A percentile compares a stretch with the other conserved stretches of the same genome.
Evolutionary conservation across 2,797 vertebrate genomes (phyloP).

Genomic region (Syncerus caffer): DNA sequence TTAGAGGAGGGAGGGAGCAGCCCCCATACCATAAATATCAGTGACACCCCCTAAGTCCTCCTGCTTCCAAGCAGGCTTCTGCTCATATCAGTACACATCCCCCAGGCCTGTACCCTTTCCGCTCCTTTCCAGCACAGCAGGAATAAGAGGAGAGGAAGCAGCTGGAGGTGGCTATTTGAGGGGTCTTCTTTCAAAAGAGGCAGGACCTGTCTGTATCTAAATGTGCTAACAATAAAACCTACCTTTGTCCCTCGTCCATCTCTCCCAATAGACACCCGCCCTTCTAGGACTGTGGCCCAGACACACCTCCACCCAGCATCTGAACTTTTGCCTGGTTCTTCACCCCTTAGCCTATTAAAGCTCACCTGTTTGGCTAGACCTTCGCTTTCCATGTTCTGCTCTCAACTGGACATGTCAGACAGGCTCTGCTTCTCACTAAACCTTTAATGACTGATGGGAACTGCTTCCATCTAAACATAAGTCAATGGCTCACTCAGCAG

Average conservation of each 20-base stretch:
- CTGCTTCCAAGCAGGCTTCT: neutral
- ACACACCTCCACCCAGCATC: neutral
- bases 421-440: neutral
- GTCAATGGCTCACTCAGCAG: neutral
- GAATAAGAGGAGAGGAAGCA: neutral
- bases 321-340: neutral
- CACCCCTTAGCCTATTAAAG: neutral
- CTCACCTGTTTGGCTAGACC: neutral
- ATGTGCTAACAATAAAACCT: neutral
- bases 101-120: neutral
- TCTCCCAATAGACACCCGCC: neutral
- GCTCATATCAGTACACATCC: neutral
- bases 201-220: neutral
- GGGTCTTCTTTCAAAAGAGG: neutral
- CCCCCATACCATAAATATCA: conserved; percentile 31
- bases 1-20: neutral
- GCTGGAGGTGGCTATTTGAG: neutral
- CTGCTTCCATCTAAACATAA: neutral
- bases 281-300: neutral
- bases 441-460: neutral
- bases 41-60: neutral
- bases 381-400: neutral
- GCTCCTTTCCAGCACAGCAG: conserved; percentile 10
- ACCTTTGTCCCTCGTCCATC: neutral
- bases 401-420: neutral